Conservation (phyloP, 2,797 vertebrate species). For the Podargus strigoides region DNA sequence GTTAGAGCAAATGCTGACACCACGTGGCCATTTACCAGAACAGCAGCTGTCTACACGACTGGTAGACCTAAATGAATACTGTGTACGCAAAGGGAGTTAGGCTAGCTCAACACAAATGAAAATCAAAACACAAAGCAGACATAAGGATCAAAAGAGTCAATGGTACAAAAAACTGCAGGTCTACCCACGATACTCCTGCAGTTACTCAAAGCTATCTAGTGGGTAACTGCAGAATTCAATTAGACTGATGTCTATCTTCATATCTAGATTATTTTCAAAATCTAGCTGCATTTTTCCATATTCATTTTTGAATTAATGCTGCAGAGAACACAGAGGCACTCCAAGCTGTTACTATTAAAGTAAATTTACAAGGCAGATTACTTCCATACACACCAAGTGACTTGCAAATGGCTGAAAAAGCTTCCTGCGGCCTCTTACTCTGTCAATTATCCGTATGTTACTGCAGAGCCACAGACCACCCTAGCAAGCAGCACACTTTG, state of each 20-base stretch:
- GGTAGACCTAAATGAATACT: background rate
- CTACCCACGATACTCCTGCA: background rate
- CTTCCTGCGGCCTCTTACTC: background rate
- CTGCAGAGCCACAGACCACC: background rate
- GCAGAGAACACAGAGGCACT: background rate
- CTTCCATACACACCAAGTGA: background rate
- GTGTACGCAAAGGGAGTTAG: background rate
- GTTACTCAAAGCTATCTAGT: background rate
- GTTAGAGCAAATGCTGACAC: slow-evolving; percentile 50
- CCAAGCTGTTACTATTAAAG: background rate
- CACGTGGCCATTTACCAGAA: slow-evolving; percentile 17
- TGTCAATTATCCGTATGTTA: background rate
- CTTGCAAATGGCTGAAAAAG: background rate
- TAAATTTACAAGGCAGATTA: background rate
- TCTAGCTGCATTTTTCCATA: background rate
- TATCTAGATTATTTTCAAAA: background rate
- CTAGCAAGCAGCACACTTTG: background rate
- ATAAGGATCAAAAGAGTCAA: background rate
- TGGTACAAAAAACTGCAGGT: background rate
- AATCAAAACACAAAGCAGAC: background rate
- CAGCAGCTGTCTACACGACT: background rate
- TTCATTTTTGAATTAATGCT: background rate
- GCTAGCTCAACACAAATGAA: background rate
- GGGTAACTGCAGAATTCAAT: background rate
- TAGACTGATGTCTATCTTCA: background rate